Evolutionary conservation across 2,888 invertebrate genomes (phyloP).

Genomic region (Drosophila borealis): DNA sequence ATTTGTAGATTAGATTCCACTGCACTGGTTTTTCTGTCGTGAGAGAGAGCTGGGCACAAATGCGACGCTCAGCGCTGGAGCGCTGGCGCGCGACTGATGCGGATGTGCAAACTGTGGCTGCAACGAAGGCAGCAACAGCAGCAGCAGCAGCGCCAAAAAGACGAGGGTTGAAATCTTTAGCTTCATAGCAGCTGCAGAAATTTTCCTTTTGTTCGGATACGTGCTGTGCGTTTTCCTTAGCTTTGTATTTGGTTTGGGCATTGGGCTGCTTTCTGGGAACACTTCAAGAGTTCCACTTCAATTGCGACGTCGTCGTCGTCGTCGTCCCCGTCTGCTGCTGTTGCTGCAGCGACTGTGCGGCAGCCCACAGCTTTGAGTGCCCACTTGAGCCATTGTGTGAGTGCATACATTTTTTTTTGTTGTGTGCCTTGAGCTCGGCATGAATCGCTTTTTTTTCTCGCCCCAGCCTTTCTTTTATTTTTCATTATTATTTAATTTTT

Average conservation of each 20-base stretch:
- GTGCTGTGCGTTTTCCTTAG: constrained; percentile 45
- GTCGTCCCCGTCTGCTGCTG: constrained; percentile 10
- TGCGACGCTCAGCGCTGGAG: constrained; percentile 62
- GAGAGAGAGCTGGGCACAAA: background rate
- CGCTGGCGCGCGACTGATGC: constrained; percentile 64
- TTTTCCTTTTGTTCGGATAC: constrained; percentile 42
- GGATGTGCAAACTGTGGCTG: constrained; percentile 16
- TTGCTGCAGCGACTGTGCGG: constrained; percentile 21
- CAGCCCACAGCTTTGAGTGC: constrained; percentile 47
- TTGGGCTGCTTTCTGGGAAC: constrained; percentile 49
- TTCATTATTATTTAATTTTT: constrained; percentile 1
- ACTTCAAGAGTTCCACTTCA: constrained; percentile 57
- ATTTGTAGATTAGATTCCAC: background rate
- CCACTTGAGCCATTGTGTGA: constrained; percentile 54
- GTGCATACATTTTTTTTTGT: constrained; percentile 35
- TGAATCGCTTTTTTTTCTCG: constrained; percentile 34
- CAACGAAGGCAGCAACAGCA: constrained; percentile 25
- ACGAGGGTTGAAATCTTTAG: constrained; percentile 58
- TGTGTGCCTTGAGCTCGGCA: constrained; percentile 23
- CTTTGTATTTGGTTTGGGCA: constrained; percentile 15
- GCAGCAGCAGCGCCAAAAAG: constrained; percentile 8
- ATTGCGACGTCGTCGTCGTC: constrained; percentile 30
- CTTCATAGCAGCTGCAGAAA: constrained; percentile 42
- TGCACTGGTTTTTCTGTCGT: background rate
- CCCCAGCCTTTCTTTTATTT: constrained; percentile 29